Evolutionary conservation across 2,797 vertebrate species (phyloP).

Genomic region (Squalus acanthias): DNA sequence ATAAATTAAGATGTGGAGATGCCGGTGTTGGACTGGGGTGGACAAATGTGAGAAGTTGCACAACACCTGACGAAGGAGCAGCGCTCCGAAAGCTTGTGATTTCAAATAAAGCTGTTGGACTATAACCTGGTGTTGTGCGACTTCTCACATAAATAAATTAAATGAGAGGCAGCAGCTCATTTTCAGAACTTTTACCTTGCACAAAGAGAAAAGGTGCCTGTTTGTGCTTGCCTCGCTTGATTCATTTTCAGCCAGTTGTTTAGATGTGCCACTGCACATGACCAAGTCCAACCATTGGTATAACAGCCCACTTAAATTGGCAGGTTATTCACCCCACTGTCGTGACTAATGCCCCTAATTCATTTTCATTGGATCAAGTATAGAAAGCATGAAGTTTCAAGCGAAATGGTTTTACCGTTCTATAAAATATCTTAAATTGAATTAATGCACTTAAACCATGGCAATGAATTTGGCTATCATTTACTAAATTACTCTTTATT

Average conservation of each 20-base stretch:
- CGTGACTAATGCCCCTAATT: background rate
- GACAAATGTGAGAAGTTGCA: too few species aligned
- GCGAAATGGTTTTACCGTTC: background rate
- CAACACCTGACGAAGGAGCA: too few species aligned
- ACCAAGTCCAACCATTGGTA: background rate
- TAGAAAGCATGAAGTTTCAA: background rate
- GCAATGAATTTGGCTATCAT: background rate
- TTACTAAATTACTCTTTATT: background rate
- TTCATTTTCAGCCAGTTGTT: background rate
- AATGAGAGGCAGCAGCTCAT: background rate
- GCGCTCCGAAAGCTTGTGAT: too few species aligned
- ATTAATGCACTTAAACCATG: background rate
- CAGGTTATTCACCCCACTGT: background rate
- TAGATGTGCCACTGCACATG: background rate
- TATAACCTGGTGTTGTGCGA: too few species aligned
- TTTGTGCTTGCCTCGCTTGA: background rate
- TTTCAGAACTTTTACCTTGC: background rate
- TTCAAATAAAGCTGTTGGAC: too few species aligned
- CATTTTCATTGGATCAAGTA: background rate
- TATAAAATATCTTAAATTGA: too few species aligned
- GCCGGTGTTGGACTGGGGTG: too few species aligned
- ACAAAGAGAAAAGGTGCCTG: background rate
- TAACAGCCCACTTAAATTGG: too few species aligned
- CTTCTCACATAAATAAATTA: background rate
- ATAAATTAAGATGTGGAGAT: too few species aligned